Percentiles rank a stretch among this genome's conserved stretches.
Conservation (phyloP, 64 coral and sea anemone genomes). For the Porites australiensis region DNA sequence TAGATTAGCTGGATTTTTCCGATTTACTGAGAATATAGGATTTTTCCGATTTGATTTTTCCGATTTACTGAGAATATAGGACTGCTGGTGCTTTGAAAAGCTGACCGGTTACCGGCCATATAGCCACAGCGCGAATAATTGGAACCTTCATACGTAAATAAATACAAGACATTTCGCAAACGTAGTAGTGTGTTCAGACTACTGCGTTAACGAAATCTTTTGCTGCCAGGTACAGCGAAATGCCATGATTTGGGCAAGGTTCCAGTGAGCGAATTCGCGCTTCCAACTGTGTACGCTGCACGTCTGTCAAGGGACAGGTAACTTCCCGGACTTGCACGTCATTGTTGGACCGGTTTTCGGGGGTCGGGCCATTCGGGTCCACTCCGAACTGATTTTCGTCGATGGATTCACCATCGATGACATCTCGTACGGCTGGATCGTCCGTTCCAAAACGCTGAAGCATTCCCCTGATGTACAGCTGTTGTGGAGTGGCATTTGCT, state of each 20-base stretch:
- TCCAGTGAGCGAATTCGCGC: background rate
- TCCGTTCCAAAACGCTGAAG: background rate
- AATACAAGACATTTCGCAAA: too few relatives aligned
- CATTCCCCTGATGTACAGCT: conserved; percentile 7
- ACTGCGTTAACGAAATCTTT: background rate
- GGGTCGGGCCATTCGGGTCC: background rate
- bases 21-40: too few relatives aligned
- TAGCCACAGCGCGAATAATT: too few relatives aligned
- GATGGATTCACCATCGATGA: background rate
- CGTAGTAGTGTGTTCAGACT: background rate
- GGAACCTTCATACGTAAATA: too few relatives aligned
- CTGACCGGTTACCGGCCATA: too few relatives aligned
- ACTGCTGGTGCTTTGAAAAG: too few relatives aligned
- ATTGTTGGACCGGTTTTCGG: background rate
- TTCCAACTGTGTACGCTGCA: background rate
- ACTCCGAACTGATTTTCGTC: background rate
- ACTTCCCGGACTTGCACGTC: background rate
- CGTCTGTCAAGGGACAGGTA: background rate
- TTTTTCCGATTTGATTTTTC: too few relatives aligned
- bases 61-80: too few relatives aligned
- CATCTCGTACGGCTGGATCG: background rate
- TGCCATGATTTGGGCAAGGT: conserved; percentile 18
- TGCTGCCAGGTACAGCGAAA: background rate
- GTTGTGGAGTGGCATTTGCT: background rate
- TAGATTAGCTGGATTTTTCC: too few relatives aligned